Conservation (phyloP, 2,888 invertebrate species). For the Aquatica leii region DNA sequence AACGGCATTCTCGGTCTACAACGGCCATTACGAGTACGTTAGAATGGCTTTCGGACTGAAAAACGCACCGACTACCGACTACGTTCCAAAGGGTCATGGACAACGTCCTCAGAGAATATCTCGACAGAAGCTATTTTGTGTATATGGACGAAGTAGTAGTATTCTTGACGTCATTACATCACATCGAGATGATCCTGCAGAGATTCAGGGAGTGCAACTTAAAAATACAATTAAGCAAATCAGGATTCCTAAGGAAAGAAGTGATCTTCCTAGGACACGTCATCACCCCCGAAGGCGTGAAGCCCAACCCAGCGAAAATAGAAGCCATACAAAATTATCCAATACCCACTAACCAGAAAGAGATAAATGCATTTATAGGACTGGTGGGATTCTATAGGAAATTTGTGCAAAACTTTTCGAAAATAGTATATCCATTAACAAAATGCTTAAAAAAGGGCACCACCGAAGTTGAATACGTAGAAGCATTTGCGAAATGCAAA, state of each 20-base stretch:
- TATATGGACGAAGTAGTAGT: too few relatives aligned
- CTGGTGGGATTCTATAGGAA: not conserved
- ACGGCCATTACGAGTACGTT: slow-evolving; percentile 42
- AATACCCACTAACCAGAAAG: not conserved
- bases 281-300: too few relatives aligned
- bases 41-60: not conserved
- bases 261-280: too few relatives aligned
- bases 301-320: not conserved
- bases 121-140: not conserved
- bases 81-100: slow-evolving; percentile 41
- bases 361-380: not conserved
- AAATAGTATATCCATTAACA: not conserved
- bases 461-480: not conserved
- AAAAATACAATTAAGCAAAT: not conserved
- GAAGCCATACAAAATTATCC: not conserved
- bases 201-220: not conserved
- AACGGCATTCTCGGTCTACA: too few relatives aligned
- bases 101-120: slow-evolving; percentile 32
- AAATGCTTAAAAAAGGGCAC: not conserved
- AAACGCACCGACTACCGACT: not conserved
- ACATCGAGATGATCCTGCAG: not conserved
- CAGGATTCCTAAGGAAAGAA: too few relatives aligned
- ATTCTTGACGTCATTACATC: not conserved
- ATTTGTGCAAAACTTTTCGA: not conserved
- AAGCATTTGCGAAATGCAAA: not conserved